Conservation (phyloP, 2,797 vertebrate genomes). For the Molothrus aeneus region DNA sequence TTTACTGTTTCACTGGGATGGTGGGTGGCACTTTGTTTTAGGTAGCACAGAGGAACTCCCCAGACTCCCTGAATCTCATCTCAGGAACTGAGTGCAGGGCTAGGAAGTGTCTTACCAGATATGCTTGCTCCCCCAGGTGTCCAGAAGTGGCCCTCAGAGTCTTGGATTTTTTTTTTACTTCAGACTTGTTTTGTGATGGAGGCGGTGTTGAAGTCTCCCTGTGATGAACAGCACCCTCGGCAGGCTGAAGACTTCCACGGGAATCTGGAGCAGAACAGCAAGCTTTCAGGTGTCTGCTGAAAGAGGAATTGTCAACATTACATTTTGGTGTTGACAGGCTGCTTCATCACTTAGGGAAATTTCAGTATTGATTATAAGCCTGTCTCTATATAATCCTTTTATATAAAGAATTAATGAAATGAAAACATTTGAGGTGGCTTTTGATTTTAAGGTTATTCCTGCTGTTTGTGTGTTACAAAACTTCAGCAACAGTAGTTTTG, state of each 20-base stretch:
- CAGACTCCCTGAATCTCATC: neutral
- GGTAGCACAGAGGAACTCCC: neutral
- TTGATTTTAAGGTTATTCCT: neutral
- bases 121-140: neutral
- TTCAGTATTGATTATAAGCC: neutral
- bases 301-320: neutral
- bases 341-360: neutral
- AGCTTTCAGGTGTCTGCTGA: constrained; percentile 66
- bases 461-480: neutral
- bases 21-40: neutral
- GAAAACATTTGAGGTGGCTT: neutral
- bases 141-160: neutral
- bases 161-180: neutral
- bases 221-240: constrained; percentile 64
- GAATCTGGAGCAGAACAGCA: constrained; percentile 66
- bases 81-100: neutral
- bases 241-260: constrained; percentile 54
- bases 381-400: neutral
- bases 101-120: neutral
- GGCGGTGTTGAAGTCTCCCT: neutral
- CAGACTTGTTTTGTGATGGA: constrained; percentile 59
- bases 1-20: neutral
- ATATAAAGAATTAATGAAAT: neutral
- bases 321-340: neutral
- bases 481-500: neutral